phyloP scores from a whole-genome alignment of 2,888 invertebrate genomes.

The Pachydiplax longipennis region DNA sequence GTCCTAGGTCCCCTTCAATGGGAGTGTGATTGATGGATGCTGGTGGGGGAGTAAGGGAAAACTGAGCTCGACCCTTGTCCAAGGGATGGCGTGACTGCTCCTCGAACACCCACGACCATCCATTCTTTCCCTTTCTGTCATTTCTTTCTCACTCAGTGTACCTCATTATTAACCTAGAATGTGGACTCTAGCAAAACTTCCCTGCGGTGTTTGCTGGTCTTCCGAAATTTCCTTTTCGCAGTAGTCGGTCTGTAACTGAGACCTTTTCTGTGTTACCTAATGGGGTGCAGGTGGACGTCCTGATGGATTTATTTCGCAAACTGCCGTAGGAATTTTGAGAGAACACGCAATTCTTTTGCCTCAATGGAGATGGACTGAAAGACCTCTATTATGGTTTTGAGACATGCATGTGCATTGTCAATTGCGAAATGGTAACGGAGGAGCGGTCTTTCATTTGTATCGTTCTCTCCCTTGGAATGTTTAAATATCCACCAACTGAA shows the following conservation, averaged over 20 bases:
- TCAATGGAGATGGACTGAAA: too few relatives aligned
- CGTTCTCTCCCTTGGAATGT: too few relatives aligned
- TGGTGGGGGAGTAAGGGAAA: neutral
- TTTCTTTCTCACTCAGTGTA: neutral
- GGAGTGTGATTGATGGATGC: constrained; percentile 16
- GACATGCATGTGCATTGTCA: too few relatives aligned
- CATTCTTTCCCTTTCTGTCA: neutral
- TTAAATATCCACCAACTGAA: too few relatives aligned
- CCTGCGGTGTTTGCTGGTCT: neutral
- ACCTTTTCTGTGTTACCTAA: too few relatives aligned
- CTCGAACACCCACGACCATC: neutral
- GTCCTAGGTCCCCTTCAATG: constrained; percentile 1
- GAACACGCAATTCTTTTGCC: too few relatives aligned
- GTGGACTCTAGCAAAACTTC: neutral
- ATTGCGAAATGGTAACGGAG: too few relatives aligned
- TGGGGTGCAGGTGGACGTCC: too few relatives aligned
- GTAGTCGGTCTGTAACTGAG: neutral
- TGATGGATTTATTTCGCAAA: too few relatives aligned
- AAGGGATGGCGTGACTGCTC: neutral
- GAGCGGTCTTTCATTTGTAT: too few relatives aligned
- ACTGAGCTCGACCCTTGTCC: neutral
- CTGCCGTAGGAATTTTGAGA: too few relatives aligned
- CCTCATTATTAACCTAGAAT: neutral
- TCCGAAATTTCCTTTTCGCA: neutral
- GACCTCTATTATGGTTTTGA: too few relatives aligned